A percentile compares a stretch with the other conserved stretches of the same genome.
phyloP scores from a whole-genome alignment of 2,113 vertebrate genomes.

The Gymnocephalus cernua region DNA sequence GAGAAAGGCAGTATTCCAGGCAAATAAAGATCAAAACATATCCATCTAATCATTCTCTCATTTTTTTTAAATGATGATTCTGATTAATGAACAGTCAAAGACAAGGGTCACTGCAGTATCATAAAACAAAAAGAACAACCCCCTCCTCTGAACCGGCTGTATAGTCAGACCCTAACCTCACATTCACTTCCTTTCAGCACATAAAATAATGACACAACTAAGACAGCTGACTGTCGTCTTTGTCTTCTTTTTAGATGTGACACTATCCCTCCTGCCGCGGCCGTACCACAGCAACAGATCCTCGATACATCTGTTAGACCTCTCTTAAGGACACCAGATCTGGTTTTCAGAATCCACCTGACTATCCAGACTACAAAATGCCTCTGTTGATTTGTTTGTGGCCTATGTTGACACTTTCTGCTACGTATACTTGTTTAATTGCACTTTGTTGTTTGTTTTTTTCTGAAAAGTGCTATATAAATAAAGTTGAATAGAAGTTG shows the following conservation, averaged over 20 bases:
- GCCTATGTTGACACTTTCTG: neutral
- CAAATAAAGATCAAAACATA: slow-evolving; percentile 7
- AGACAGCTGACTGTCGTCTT: neutral
- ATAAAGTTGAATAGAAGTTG: too few relatives aligned
- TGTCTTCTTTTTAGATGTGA: neutral
- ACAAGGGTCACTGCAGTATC: neutral
- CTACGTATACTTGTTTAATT: neutral
- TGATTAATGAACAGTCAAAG: slow-evolving; percentile 18
- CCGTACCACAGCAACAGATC: neutral
- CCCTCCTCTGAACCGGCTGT: neutral
- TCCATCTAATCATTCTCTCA: neutral
- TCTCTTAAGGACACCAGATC: neutral
- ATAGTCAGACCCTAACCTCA: neutral
- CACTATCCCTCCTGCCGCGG: neutral
- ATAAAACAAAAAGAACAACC: neutral
- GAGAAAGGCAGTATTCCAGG: neutral
- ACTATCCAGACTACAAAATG: neutral
- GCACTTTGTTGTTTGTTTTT: neutral
- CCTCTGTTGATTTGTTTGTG: neutral
- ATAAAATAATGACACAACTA: neutral
- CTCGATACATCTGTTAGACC: neutral
- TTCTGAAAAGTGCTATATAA: neutral
- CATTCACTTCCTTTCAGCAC: neutral
- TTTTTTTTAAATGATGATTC: slow-evolving; percentile 2
- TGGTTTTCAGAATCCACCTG: neutral